Base-by-base conservation (phyloP, 1,140 invertebrate species). In the Conopomorpha cramerella region DNA sequence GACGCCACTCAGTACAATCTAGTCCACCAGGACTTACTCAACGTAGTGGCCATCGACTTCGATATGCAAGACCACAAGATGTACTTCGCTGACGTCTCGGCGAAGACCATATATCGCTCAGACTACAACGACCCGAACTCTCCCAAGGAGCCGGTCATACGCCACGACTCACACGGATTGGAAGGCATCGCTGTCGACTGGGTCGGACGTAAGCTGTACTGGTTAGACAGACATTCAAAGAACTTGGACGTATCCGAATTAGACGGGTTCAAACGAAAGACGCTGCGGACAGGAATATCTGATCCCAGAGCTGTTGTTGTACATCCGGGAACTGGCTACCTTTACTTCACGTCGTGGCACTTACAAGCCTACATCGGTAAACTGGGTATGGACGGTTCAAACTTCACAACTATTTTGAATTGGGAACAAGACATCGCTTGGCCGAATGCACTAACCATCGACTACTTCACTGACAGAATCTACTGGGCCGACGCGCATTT, bases 401-500 rank as follows among this genome's bases (percentile, higher is more conserved):
- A 97, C 51, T 90, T 95, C 45, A 91, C 89, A 0, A 82, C 88
- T 34, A 91, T 98, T 43, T 80, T 98, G 3, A 95, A 89, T 8
- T 94, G 91, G 86, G 90, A 96, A 53, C 84, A 98, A 38, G 95
- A 96, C 51, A 89, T 99, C 11, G 96, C 96, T 10, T 99, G 96
- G 96, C 96, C 97, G 0, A 99, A 99, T 70, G 96, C 95, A 2
- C 62, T 99, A 0, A 95, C 96, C 0, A 91, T 99, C 32, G 97
- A 99, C 55, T 98, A 95, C 59, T 96, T 98, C 55, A 95, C 94
- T 2, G 89, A 98, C 46, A 83, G 90, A 46, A 86, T 98, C 11
- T 98, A 93, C 76, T 99, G 93, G 90, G 96, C 95, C 0, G 97
- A 99, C 68, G 97, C 96, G 46, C 97, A 99, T 83, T 80, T 99